Base-by-base conservation (phyloP, 1,140 invertebrate genomes). In the Chrysomallon squamiferum region DNA sequence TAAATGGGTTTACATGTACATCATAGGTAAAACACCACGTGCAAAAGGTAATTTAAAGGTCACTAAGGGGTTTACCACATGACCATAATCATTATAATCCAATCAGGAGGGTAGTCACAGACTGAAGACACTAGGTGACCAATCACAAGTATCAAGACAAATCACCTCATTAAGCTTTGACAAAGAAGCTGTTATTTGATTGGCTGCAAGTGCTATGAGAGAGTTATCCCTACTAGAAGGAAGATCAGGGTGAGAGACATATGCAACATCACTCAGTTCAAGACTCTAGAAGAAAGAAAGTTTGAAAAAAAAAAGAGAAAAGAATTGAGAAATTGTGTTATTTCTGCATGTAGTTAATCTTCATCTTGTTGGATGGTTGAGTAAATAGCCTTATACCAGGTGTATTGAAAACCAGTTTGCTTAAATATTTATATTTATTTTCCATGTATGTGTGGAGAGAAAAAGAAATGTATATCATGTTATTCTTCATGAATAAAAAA, bases 161-260 rank as follows among this genome's bases (percentile, higher is more conserved):
- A 58, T 68, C 66, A 72, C 73, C 69, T 71, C 69, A 54, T 74
- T 74, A 30, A 74, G 62, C 57, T 71, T 72, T 57, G 69, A 71
- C 47, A 74, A 60, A 18, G 73, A 74, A n/a, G 66, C 69, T 61
- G 73, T 74, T 61, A 72, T 67, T 65, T 72, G 66, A 68, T 67
- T 69, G 58, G 73, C 73, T 62, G 73, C 60, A 59, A 72, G 66
- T 47, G 67, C 65, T 45, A 74, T 68, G 25, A 74, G 69, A 20
- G 69, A 69, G 59, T 72, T 71, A 65, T 74, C 73, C 20, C 59
- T 56, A 59, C 64, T 62, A 30, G 52, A 50, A 52, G 68, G 27
- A 61, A 60, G 66, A 41, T 65, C 60, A 38, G 59, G 58, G 11
- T 66, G 68, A 15, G 67, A 58, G 45, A 63, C 41, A 54, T 27